Evolutionary conservation across 2,113 vertebrate genomes (phyloP).

Genomic region (Epinephelus lanceolatus): DNA sequence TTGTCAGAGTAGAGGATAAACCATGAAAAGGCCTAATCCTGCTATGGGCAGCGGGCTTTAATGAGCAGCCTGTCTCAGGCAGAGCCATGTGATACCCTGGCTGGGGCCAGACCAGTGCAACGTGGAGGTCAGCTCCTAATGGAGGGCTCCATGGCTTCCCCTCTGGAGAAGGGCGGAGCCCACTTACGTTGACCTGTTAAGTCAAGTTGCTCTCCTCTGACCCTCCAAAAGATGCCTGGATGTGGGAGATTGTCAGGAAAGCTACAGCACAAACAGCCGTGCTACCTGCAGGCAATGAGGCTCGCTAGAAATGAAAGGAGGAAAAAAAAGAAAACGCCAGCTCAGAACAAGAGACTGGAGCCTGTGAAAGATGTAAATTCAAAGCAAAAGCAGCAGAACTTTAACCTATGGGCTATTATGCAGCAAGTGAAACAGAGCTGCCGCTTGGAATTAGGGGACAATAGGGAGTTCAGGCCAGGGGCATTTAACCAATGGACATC

Average conservation of each 20-base stretch:
- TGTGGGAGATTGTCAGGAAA: slow-evolving; percentile 74
- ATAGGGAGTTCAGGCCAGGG: slow-evolving; percentile 77
- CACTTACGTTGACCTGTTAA: slow-evolving; percentile 85
- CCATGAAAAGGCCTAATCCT: slow-evolving; percentile 83
- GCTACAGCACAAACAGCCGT: slow-evolving; percentile 67
- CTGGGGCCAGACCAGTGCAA: slow-evolving; percentile 73
- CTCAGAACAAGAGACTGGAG: slow-evolving; percentile 63
- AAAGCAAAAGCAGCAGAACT: slow-evolving; percentile 82
- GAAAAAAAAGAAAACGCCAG: slow-evolving; percentile 62
- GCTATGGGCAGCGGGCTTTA: slow-evolving; percentile 80
- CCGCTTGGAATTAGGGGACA: slow-evolving; percentile 82
- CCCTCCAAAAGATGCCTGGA: slow-evolving; percentile 79
- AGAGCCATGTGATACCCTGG: slow-evolving; percentile 79
- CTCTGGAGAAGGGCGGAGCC: slow-evolving; percentile 81
- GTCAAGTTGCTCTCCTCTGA: slow-evolving; percentile 85
- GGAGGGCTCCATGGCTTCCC: slow-evolving; percentile 79
- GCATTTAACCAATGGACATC: slow-evolving; percentile 80
- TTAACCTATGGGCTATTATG: slow-evolving; percentile 83
- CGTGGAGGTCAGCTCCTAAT: slow-evolving; percentile 83
- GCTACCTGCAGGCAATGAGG: slow-evolving; percentile 70
- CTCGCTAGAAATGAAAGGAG: slow-evolving; percentile 61
- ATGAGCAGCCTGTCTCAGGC: slow-evolving; percentile 82
- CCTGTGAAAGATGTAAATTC: slow-evolving; percentile 82
- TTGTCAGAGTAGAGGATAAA: slow-evolving; percentile 81
- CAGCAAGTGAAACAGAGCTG: slow-evolving; percentile 81